A percentile compares a stretch with the other conserved stretches of the same genome.
Conservation (phyloP, 2,888 invertebrate genomes). For the Eurois occulta region DNA sequence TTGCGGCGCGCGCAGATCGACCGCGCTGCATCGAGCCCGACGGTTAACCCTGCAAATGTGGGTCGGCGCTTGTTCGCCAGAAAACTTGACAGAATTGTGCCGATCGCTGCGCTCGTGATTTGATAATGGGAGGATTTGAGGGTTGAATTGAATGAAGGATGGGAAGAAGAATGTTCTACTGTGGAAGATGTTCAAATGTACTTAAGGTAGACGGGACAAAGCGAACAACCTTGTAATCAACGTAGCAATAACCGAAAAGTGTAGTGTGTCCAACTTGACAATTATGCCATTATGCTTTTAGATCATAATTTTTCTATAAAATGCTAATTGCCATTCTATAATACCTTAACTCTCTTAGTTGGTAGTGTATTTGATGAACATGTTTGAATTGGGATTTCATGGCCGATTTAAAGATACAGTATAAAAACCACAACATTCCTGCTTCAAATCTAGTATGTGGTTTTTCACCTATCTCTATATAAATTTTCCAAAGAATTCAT, state of each 20-base stretch:
- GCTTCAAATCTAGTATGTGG: too few relatives aligned
- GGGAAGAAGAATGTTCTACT: neutral
- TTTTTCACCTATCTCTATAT: neutral
- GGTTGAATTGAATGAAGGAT: slow-evolving; percentile 3
- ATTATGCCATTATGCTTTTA: neutral
- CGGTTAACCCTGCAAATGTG: slow-evolving; percentile 75
- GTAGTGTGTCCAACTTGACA: neutral
- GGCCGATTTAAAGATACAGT: neutral
- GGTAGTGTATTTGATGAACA: neutral
- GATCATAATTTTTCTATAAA: too few relatives aligned
- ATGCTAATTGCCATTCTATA: neutral
- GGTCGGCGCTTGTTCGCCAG: slow-evolving; percentile 63
- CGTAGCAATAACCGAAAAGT: neutral
- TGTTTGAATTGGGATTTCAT: neutral
- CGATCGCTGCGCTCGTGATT: slow-evolving; percentile 40
- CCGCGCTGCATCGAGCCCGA: slow-evolving; percentile 79
- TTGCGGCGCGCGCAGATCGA: slow-evolving; percentile 90
- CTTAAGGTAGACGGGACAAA: neutral
- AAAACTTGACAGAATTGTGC: slow-evolving; percentile 67
- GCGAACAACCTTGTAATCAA: neutral
- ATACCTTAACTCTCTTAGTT: neutral
- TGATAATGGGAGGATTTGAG: slow-evolving; percentile 39
- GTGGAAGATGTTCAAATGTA: neutral
- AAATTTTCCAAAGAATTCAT: neutral
- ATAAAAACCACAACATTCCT: neutral